Evolutionary conservation across 2,797 vertebrate species (phyloP), one percentile per base, ranked within the genome.

Genomic region (Lateolabrax maculatus): DNA sequence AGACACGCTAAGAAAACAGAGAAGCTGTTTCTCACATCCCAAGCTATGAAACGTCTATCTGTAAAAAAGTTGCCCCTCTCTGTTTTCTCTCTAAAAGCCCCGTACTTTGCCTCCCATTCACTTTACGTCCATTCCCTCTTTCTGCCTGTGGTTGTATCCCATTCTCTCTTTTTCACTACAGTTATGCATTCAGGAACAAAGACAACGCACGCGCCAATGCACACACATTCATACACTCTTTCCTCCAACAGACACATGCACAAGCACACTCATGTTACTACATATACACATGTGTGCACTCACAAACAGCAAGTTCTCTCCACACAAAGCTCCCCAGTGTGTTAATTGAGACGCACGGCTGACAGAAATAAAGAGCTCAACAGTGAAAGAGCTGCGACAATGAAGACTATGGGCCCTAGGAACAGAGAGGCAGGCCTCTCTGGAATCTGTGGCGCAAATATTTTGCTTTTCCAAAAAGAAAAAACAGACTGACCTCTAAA

Each of bases 361-460:
- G 80, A 88, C 77, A 65, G 67, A 81, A 88, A 89, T 87, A 89
- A 93, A 93, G 84, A 90, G 86, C 86, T 89, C 72, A 81, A 44
- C 66, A 44, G 80, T 90, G 87, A 93, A 94, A 91, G 81, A 78
- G 71, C 84, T 36, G 64, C 41, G 44, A 93, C 92, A 92, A 89
- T 87, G 79, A 83, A 75, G 79, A 82, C 86, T 68, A 57, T 44
- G 64, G 84, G 79, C 70, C 83, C 66, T 83, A 79, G 86, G 86
- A 90, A 90, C 81, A 71, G 82, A 88, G 81, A 81, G 75, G 41
- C 56, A 68, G 82, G 71, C 79, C 82, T 68, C 86, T 61, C 69
- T 89, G 86, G 89, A 92, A 92, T 92, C 87, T 89, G 80, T 74
- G 85, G 80, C 63, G 55, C 75, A 93, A 91, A 91, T 81, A 90